Conservation (phyloP, 2,888 invertebrate species). For the Pachycephus smyrnensis region DNA sequence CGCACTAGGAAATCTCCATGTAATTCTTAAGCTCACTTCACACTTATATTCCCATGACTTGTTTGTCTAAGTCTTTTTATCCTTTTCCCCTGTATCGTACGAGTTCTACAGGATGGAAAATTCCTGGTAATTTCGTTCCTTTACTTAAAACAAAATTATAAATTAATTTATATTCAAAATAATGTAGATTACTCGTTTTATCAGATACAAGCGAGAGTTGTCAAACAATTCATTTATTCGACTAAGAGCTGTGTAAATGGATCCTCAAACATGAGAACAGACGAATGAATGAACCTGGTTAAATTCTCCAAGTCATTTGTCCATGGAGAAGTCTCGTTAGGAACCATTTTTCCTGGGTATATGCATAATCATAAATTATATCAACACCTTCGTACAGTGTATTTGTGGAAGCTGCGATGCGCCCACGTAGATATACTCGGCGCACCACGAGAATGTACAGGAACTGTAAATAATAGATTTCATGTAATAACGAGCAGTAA, state of each 20-base stretch:
- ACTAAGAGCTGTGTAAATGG: not conserved
- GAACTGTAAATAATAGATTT: not conserved
- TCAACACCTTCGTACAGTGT: constrained; percentile 56
- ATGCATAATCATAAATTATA: constrained; percentile 59
- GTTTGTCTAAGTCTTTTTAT: too few relatives aligned
- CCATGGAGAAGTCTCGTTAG: constrained; percentile 14
- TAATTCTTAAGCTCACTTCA: not conserved
- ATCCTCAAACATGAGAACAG: not conserved
- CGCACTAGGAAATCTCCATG: not conserved
- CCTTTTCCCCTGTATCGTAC: too few relatives aligned
- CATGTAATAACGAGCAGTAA: not conserved
- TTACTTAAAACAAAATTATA: not conserved
- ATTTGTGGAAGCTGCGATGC: constrained; percentile 39
- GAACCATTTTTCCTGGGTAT: constrained; percentile 25
- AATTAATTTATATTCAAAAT: not conserved
- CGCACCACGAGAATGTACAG: not conserved
- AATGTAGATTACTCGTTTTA: not conserved
- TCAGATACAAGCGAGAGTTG: too few relatives aligned
- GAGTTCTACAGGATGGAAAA: too few relatives aligned
- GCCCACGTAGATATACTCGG: constrained; percentile 36
- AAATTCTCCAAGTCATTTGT: constrained; percentile 25
- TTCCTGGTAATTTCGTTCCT: not conserved
- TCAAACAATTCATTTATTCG: not conserved
- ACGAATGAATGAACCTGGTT: not conserved
- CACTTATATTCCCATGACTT: too few relatives aligned